Conservation (phyloP, 1,140 invertebrate species). For the Drosophila jambulina region DNA sequence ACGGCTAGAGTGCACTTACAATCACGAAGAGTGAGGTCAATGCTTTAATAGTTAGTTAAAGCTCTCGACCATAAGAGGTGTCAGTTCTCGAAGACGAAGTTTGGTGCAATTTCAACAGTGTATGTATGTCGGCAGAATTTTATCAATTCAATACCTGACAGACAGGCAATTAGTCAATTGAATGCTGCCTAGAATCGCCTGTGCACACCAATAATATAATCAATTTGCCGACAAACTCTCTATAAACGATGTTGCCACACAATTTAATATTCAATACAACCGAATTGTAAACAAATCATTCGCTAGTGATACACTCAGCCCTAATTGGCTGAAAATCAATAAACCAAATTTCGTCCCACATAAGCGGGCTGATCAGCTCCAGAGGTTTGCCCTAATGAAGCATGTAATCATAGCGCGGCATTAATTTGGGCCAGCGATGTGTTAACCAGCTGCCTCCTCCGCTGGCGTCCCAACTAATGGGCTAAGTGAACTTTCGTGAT, state of each 20-base stretch:
- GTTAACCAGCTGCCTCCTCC: conserved; percentile 61
- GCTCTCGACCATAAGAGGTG: neutral
- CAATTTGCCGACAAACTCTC: neutral
- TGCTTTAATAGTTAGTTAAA: conserved; percentile 11
- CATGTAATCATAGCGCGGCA: conserved; percentile 48
- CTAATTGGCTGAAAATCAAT: conserved; percentile 37
- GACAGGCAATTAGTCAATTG: conserved; percentile 11
- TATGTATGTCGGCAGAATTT: neutral
- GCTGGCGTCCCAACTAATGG: conserved; percentile 26
- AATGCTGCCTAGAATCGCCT: neutral
- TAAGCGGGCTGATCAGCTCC: conserved; percentile 22
- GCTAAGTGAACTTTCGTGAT: conserved; percentile 61
- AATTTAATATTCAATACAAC: conserved; percentile 20
- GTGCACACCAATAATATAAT: conserved; percentile 9
- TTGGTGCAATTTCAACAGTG: neutral
- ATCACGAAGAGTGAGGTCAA: conserved; percentile 28
- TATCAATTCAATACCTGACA: conserved; percentile 8
- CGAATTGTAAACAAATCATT: conserved; percentile 18
- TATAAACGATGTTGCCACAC: neutral
- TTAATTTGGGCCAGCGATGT: conserved; percentile 56
- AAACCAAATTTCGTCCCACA: conserved; percentile 32
- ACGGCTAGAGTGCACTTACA: conserved; percentile 18
- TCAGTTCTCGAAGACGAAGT: neutral
- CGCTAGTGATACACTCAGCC: conserved; percentile 3
- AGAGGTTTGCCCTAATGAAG: conserved; percentile 45